phyloP scores from a whole-genome alignment of 2,888 invertebrate species.

The Idaea dimidiata region DNA sequence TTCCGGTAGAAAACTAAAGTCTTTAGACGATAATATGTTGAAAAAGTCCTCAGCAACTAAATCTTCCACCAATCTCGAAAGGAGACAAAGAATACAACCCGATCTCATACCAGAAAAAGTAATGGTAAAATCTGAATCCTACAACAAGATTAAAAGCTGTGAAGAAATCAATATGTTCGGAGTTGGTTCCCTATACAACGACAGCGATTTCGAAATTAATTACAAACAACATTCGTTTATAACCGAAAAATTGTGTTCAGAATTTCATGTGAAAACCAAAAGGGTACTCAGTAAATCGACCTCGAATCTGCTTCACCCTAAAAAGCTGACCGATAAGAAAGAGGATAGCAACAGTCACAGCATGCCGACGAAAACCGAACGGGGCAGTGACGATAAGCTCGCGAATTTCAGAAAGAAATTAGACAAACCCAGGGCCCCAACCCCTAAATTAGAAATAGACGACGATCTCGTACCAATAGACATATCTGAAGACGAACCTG shows the following conservation, averaged over 20 bases:
- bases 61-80: slow-evolving; percentile 71
- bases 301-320: slow-evolving; percentile 82
- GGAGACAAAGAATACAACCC: slow-evolving; percentile 76
- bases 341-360: slow-evolving; percentile 74
- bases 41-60: slow-evolving; percentile 72
- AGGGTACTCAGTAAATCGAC: slow-evolving; percentile 83
- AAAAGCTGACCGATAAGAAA: slow-evolving; percentile 75
- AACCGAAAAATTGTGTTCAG: slow-evolving; percentile 85
- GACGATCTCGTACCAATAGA: slow-evolving; percentile 62
- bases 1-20: slow-evolving; percentile 73
- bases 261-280: slow-evolving; percentile 87
- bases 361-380: slow-evolving; percentile 75
- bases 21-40: slow-evolving; percentile 74
- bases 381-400: slow-evolving; percentile 63
- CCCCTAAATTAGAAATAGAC: slow-evolving; percentile 69
- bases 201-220: slow-evolving; percentile 78
- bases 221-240: slow-evolving; percentile 83
- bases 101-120: slow-evolving; percentile 77
- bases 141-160: slow-evolving; percentile 77
- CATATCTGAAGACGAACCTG: slow-evolving; percentile 68
- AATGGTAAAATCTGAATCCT: slow-evolving; percentile 73
- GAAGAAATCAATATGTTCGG: slow-evolving; percentile 80
- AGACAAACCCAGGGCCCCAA: slow-evolving; percentile 73
- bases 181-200: slow-evolving; percentile 78
- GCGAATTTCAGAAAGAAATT: slow-evolving; percentile 73